Evolutionary conservation across 2,797 vertebrate genomes (phyloP).

Genomic region (Morus bassanus): DNA sequence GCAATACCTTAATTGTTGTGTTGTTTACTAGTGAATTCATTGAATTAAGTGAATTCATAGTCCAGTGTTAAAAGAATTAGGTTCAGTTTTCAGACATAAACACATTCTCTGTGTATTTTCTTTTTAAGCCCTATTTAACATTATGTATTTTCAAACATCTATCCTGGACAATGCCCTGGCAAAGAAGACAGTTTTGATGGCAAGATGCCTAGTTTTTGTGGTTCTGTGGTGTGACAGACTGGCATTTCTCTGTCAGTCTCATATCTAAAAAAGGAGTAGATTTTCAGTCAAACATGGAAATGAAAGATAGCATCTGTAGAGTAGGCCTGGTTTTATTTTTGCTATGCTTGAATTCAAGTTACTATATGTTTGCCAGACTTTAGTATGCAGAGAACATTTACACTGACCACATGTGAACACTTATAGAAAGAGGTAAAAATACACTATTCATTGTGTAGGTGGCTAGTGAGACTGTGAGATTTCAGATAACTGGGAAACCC

Average conservation of each 20-base stretch:
- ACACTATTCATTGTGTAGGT: not conserved
- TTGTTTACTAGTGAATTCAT: not conserved
- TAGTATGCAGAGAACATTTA: not conserved
- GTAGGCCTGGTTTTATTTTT: not conserved
- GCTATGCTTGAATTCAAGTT: not conserved
- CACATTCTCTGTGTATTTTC: not conserved
- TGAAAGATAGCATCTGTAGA: not conserved
- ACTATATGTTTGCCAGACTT: not conserved
- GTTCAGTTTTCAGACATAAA: not conserved
- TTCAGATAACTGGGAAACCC: not conserved
- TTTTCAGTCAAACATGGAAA: not conserved
- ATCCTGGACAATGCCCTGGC: not conserved
- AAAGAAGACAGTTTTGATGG: not conserved
- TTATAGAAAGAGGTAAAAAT: not conserved
- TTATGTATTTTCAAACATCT: not conserved
- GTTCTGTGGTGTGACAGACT: not conserved
- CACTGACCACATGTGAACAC: not conserved
- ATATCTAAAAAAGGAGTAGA: not conserved
- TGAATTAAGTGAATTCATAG: not conserved
- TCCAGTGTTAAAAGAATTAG: not conserved
- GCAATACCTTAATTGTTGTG: not conserved
- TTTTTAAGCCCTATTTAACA: not conserved
- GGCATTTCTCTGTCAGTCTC: not conserved
- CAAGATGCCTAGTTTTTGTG: not conserved
- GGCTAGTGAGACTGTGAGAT: not conserved